phyloP scores from a whole-genome alignment of 2,113 vertebrate species.

The Nerophis lumbriciformis region DNA sequence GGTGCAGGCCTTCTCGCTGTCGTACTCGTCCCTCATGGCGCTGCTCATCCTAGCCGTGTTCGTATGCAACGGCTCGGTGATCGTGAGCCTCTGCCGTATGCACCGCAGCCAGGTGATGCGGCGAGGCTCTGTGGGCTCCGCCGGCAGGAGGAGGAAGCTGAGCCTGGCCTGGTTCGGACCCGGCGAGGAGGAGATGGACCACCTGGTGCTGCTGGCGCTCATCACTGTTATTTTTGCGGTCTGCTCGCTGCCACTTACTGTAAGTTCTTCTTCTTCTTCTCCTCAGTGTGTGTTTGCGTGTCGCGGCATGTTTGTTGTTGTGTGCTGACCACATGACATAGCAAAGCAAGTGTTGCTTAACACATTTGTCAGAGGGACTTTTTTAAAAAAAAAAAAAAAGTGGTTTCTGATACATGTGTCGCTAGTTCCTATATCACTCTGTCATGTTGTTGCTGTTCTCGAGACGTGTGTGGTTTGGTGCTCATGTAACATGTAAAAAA shows the following conservation, averaged over 20 bases:
- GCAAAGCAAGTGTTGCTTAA: background rate
- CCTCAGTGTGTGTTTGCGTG: background rate
- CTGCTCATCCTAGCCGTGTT: constrained; percentile 77
- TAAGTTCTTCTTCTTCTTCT: constrained; percentile 62
- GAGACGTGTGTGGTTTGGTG: too few species aligned
- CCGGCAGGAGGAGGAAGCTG: constrained; percentile 60
- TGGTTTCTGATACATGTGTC: background rate
- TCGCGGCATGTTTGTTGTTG: background rate
- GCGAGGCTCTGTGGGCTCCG: constrained; percentile 58
- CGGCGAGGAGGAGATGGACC: constrained; percentile 80
- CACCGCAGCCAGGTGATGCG: constrained; percentile 75
- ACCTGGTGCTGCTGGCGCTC: constrained; percentile 80
- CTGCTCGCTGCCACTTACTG: constrained; percentile 84
- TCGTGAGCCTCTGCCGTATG: constrained; percentile 83
- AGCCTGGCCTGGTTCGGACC: constrained; percentile 68
- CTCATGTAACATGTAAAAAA: background rate
- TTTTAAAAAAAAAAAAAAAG: background rate
- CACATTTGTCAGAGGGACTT: background rate
- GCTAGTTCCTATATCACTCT: background rate
- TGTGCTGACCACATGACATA: background rate
- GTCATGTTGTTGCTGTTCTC: too few species aligned
- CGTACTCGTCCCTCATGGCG: constrained; percentile 78
- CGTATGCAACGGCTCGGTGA: constrained; percentile 82
- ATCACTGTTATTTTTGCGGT: constrained; percentile 83
- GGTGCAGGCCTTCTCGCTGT: constrained; percentile 77